Conservation (phyloP, 2,113 vertebrate genomes). For the Aythya baeri region DNA sequence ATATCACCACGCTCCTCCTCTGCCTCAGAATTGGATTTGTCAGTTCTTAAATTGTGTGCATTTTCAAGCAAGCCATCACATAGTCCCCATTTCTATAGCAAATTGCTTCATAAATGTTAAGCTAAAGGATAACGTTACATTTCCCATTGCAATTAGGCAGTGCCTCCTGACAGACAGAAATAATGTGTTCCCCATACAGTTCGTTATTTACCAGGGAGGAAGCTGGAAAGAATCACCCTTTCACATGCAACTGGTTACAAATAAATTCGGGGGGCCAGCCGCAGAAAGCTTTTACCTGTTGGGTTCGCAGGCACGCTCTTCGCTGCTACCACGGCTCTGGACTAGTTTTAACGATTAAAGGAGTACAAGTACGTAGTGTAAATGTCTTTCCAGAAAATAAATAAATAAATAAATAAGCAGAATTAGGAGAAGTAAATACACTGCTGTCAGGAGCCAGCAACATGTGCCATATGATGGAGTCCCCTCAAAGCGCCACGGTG, state of each 20-base stretch:
- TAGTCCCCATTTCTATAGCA: neutral
- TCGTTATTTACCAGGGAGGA: conserved; percentile 3
- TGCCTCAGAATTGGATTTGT: conserved; percentile 75
- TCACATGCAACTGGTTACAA: neutral
- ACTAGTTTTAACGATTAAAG: neutral
- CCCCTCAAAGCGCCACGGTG: neutral
- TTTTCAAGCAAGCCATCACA: conserved; percentile 61
- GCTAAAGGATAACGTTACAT: conserved; percentile 48
- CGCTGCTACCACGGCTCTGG: rapidly evolving
- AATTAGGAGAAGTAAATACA: neutral
- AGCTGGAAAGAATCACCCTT: neutral
- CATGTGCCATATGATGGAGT: rapidly evolving
- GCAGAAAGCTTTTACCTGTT: neutral
- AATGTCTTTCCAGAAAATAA: too few species aligned
- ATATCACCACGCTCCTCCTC: conserved; percentile 19
- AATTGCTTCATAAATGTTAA: conserved; percentile 66
- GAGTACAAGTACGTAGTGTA: neutral
- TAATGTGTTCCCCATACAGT: conserved; percentile 8
- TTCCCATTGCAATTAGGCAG: conserved; percentile 37
- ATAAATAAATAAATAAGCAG: neutral
- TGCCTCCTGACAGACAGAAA: conserved; percentile 18
- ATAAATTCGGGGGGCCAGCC: neutral
- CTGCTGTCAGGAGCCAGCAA: too few species aligned
- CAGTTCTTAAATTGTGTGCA: conserved; percentile 76
- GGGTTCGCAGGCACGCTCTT: neutral